phyloP scores from a whole-genome alignment of 2,888 invertebrate genomes.

The Hydrotaea cyrtoneurina region DNA sequence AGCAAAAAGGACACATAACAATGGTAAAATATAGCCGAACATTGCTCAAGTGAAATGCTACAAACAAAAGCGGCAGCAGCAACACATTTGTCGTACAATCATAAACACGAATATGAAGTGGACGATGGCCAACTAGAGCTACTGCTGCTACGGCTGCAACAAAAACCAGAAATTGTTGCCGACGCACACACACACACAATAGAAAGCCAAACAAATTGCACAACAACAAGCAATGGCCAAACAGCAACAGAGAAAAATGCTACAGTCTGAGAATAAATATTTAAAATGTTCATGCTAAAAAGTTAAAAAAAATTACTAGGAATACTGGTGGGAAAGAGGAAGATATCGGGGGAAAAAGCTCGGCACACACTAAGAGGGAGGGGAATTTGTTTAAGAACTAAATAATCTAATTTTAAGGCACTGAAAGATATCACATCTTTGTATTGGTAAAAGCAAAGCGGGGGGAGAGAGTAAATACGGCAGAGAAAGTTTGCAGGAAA shows the following conservation, averaged over 20 bases:
- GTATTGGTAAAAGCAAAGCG: too few species aligned
- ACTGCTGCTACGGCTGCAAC: background rate
- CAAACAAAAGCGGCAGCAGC: background rate
- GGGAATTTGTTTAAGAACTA: too few species aligned
- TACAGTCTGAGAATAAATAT: slow-evolving; percentile 7
- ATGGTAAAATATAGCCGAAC: slow-evolving; percentile 5
- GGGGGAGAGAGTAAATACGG: too few species aligned
- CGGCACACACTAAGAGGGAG: too few species aligned
- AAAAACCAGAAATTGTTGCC: too few species aligned
- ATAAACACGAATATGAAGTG: slow-evolving; percentile 66
- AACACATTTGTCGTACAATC: slow-evolving; percentile 65
- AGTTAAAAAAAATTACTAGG: too few species aligned
- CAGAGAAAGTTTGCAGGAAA: too few species aligned
- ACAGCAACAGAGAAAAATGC: background rate
- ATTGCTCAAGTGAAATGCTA: background rate
- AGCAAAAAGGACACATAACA: slow-evolving; percentile 25
- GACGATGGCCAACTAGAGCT: slow-evolving; percentile 4
- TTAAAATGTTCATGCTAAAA: background rate
- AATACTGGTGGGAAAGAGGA: too few species aligned
- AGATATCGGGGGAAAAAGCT: too few species aligned
- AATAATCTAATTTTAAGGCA: too few species aligned
- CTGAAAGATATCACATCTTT: too few species aligned
- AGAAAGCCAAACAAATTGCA: background rate
- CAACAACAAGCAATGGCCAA: slow-evolving; percentile 45
- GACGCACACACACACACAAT: background rate